phyloP scores from a whole-genome alignment of 1,140 invertebrate genomes.

The Tetragonula clypearis region DNA sequence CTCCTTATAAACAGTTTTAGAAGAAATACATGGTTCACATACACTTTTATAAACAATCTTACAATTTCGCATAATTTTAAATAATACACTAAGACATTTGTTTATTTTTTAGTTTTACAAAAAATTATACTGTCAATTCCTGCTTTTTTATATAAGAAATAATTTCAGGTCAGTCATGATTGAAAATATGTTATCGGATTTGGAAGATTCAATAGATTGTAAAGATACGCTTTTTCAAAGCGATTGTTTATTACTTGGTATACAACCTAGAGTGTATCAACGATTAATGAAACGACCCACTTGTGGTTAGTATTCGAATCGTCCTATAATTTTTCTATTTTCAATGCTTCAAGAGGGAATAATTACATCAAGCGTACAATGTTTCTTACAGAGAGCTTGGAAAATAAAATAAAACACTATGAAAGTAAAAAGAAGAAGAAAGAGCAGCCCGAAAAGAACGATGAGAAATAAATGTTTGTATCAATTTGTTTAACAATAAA shows the following conservation, averaged over 20 bases:
- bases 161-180: conserved; percentile 87
- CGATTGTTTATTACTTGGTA: conserved; percentile 86
- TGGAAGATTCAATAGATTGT: conserved; percentile 78
- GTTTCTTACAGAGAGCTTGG: conserved; percentile 86
- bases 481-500: background rate
- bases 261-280: conserved; percentile 86
- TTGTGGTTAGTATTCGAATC: conserved; percentile 84
- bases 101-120: background rate
- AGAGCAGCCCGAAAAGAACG: background rate
- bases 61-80: no score
- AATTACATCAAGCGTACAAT: background rate
- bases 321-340: conserved; percentile 1
- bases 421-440: conserved; percentile 82
- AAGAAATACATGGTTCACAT: background rate
- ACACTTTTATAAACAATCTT: no score
- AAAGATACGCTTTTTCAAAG: conserved; percentile 78
- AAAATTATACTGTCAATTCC: background rate
- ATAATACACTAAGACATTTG: background rate
- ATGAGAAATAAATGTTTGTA: background rate
- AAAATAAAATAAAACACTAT: conserved; percentile 88
- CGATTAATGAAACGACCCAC: conserved; percentile 87
- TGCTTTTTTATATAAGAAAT: background rate
- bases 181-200: conserved; percentile 85
- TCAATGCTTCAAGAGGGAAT: no score
- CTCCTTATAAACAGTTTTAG: background rate